These are phyloP conservation scores for Agapornis canus DNA, from an alignment of 2,797 vertebrate genomes.

Conservation along the genomic window DNA sequence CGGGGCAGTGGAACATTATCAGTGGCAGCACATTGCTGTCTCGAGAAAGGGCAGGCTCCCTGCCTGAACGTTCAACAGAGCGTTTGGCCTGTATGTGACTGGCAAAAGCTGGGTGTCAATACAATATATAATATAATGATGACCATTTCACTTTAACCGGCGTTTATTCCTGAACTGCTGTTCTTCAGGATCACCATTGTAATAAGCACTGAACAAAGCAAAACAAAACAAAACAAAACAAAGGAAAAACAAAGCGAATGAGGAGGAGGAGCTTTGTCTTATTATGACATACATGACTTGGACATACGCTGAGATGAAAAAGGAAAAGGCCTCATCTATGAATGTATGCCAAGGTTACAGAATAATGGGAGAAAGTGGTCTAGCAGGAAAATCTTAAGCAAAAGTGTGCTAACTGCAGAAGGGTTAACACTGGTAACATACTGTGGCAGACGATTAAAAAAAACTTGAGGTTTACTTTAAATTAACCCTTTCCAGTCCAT, in stretches of 20 bases:
- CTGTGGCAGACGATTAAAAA: constrained; percentile 84
- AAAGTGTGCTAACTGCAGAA: constrained; percentile 77
- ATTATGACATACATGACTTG: constrained; percentile 68
- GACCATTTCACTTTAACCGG: constrained; percentile 49
- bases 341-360: constrained; percentile 73
- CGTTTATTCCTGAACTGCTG: constrained; percentile 70
- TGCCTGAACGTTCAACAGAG: constrained; percentile 40
- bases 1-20: not conserved
- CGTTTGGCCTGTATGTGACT: constrained; percentile 42
- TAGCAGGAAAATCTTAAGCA: constrained; percentile 72
- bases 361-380: constrained; percentile 57
- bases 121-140: not conserved
- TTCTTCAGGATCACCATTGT: constrained; percentile 72
- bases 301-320: constrained; percentile 68
- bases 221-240: not conserved
- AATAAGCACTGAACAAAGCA: constrained; percentile 73
- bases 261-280: constrained; percentile 57
- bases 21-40: not conserved
- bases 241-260: not conserved
- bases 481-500: constrained; percentile 83
- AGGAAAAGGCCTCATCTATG: constrained; percentile 71
- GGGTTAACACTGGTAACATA: constrained; percentile 86
- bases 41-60: constrained; percentile 53
- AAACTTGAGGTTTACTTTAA: constrained; percentile 80
- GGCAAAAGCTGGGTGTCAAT: constrained; percentile 47